Evolutionary conservation across 64 coral and sea anemone species (phyloP), one percentile per base, ranked within the genome.

Genomic region (Stylophora pistillata): DNA sequence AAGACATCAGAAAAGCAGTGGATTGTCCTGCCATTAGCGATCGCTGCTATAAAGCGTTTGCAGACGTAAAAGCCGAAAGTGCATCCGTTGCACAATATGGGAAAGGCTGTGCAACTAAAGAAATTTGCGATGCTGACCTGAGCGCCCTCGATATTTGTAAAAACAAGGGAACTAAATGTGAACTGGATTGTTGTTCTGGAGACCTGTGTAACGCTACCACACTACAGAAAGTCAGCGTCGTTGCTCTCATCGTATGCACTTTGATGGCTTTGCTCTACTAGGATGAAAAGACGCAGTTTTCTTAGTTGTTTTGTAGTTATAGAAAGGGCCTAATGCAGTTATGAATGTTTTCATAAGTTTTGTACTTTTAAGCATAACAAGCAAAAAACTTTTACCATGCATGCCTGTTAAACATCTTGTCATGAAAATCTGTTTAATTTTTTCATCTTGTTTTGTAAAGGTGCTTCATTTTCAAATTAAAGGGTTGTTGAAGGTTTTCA

Each of bases 201-300:
- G 73, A 87, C 26, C 70, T 87, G 18, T 87, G 85, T 54, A 87
- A 87, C 58, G 85, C 53, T 55, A 70, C 70, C 16, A 53, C 73
- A 33, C 0, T 58, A 20, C 69, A 27, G 32, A 9, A 74, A 18
- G 27, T 58, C 37, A 74, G 85, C 85, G 15, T 16, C 54, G 31
- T 55, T 32, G 53, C n/a, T 74, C 71, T 87, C 10, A 57, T 87
- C 54, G 53, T 26, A 20, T 87, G 15, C 27, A 4, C 54, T 26
- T 47, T 87, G 20, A 53, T 76, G 14, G 53, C 53, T 16, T 74
- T 74, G 71, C 64, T 62, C 18, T 30, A 68, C 9, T 66, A 7
- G 25, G 20, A 26, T 66, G 63, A 66, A 5, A 41, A 41, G 37
- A 41, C 6, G 37, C 37, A 41, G 37, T 41, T 41, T 41, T 41